Conservation (phyloP, 2,888 invertebrate genomes). For the Pachymerium ferrugineum region DNA sequence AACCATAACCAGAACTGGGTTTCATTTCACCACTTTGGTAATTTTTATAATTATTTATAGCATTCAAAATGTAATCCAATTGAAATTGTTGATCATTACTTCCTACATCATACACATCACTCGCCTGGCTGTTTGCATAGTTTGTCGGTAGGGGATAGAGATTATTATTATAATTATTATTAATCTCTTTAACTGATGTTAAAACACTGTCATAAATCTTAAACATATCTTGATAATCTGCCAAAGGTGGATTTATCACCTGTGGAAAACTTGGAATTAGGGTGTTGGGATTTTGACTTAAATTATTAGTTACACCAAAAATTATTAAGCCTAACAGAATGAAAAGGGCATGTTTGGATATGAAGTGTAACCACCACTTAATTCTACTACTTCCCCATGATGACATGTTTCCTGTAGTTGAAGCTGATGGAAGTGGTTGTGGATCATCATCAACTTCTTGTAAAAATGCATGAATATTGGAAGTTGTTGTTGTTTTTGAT, state of each 20-base stretch:
- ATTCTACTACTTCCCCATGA: not conserved
- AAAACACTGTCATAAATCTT: not conserved
- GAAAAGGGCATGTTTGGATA: not conserved
- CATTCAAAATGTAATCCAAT: not conserved
- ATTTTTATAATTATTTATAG: not conserved
- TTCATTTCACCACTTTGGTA: not conserved
- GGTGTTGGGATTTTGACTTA: not conserved
- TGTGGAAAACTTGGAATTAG: not conserved
- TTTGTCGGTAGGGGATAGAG: not conserved
- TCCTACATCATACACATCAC: not conserved
- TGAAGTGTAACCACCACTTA: not conserved
- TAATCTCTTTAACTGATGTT: not conserved
- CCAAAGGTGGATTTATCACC: not conserved
- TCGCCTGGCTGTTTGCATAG: not conserved
- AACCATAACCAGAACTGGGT: not conserved
- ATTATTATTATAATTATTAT: not conserved
- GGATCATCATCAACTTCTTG: not conserved
- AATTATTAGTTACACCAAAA: not conserved
- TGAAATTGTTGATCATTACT: not conserved
- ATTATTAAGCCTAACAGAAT: not conserved
- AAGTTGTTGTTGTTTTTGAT: too few species aligned
- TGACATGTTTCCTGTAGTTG: not conserved
- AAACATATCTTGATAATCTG: not conserved
- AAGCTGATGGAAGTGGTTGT: not conserved
- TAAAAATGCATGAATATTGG: too few species aligned